phyloP scores from a whole-genome alignment of 2,888 invertebrate genomes.

The Polymixis lichenea region DNA sequence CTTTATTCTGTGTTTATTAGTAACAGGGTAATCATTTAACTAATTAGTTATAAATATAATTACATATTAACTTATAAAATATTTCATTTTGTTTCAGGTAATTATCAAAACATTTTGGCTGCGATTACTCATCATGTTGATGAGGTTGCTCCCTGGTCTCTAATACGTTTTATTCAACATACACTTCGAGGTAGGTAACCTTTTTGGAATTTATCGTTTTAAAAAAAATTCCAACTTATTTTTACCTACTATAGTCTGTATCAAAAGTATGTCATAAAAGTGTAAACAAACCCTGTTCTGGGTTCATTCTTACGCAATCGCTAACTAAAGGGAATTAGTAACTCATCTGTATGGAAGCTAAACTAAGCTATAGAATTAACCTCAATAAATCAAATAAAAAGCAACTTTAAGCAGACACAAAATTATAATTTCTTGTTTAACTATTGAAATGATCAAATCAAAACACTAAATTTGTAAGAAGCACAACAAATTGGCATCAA shows the following conservation, averaged over 20 bases:
- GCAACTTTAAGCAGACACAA: background rate
- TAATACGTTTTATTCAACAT: background rate
- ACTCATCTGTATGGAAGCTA: background rate
- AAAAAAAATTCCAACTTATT: background rate
- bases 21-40: background rate
- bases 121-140: background rate
- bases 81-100: conserved; percentile 70
- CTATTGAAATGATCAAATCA: background rate
- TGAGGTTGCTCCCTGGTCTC: background rate
- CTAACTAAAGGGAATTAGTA: background rate
- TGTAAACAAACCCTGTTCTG: background rate
- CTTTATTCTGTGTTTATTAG: no score
- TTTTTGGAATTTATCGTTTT: background rate
- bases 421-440: background rate
- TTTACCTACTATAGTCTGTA: background rate
- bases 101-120: conserved; percentile 26
- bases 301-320: background rate
- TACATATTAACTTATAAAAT: conserved; percentile 8
- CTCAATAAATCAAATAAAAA: background rate
- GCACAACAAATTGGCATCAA: background rate
- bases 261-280: background rate
- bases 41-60: background rate
- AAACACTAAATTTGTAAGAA: no score
- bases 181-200: background rate
- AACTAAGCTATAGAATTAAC: background rate